Base-by-base conservation (phyloP, 2,113 vertebrate genomes). In the Pelobates fuscus region DNA sequence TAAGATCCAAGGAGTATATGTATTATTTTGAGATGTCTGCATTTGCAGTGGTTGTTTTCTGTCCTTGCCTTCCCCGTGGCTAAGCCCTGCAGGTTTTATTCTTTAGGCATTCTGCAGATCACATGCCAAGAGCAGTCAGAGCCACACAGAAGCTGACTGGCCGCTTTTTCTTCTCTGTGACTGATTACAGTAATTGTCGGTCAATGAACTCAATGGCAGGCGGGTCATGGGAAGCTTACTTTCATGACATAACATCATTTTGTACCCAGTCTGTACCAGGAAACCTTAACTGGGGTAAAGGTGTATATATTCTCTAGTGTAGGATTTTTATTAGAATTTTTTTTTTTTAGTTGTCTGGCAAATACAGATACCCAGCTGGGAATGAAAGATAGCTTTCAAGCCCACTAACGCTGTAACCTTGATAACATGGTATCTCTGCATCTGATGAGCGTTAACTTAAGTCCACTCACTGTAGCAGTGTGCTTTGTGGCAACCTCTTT, bases 151-250 rank as follows among this genome's bases (percentile, higher is more conserved):
- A 30, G 69, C 54, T 70, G 15, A 67, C 0, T 32, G 70, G 54
- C 23, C 79, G 64, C 21, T 80, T 41, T n/a, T 29, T 62, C 29
- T 63, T 72, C 68, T 67, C 80, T 14, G 5, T 74, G 71, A 76
- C 78, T 55, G 83, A 67, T 71, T 67, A 0, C 69, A 80, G 85
- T 84, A 11, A 87, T 26, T 83, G 59, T 64, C 0, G 73, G 85
- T 77, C 85, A 83, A 0, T 82, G 85, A 81, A 79, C 80, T 84
- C 25, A 49, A 63, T 71, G 41, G 5, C 0, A 76, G 73, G 79
- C 72, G 0, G 2, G 68, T 77, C 68, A 26, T 0, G 11, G 57
- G 41, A 67, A 54, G 60, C 55, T 41, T 66, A 57, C 11, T 20
- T 23, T 30, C 25, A 65, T 65, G 25, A 46, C 64, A 43, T 14